Evolutionary conservation across 2,888 invertebrate species (phyloP), one percentile per base, ranked within the genome.

Genomic region (Agonopterix heracliana): DNA sequence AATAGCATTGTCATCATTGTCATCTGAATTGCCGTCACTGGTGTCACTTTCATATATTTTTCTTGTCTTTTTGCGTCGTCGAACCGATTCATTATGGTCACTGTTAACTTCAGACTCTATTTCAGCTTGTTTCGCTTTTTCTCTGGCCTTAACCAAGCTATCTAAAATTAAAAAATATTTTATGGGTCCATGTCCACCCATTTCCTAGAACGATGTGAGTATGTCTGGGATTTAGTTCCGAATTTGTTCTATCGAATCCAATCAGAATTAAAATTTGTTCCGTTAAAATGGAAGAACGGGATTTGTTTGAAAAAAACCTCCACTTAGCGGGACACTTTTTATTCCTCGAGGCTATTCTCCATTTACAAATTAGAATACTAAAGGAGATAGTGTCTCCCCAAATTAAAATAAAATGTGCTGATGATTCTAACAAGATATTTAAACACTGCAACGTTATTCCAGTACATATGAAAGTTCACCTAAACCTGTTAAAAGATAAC

Each of bases 61-160:
- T 45, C 36, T 35, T n/a, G 45, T 45, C 45, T 45, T 45, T 45
- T 34, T 45, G 36, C 45, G 45, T 12, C 45, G 4, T 45, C 45
- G n/a, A 12, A 36, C 10, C 10, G 17, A 12, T 36, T 11, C 35
- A 35, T 10, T 45, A 35, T 47, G 11, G 42, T 41, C 41, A 42
- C 41, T 41, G 41, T 13, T 13, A 13, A 48, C 48, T 48, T 48
- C 48, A 17, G 45, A 48, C n/a, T 48, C 48, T 40, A 44, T 44
- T 48, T 48, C 48, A 8, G 48, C 48, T 44, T 44, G 43, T 40
- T 48, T 48, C 10, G 48, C 48, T 44, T 48, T 48, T 44, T 48
- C 48, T 48, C 49, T 41, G 11, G 45, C 49, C 35, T 49, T 49
- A 17, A 13, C 41, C 35, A 45, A 35, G 35, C 10, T 10, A 35